These are phyloP conservation scores for Hapalemur alaotrensis DNA, from an alignment of 2,797 vertebrate genomes.

Conservation along the genomic window DNA sequence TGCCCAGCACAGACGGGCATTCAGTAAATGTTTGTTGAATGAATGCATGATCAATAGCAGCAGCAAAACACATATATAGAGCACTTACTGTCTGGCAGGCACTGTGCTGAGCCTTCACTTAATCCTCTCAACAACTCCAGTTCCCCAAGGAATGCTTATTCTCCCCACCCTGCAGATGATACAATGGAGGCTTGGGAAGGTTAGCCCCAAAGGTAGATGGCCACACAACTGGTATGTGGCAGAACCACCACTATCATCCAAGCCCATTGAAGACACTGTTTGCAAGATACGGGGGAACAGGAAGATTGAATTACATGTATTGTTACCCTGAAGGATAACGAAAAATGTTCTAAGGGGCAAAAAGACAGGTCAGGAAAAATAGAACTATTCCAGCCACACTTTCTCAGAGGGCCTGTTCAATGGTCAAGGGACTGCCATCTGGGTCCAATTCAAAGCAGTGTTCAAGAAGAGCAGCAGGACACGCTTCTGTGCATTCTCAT, in stretches of 20 bases:
- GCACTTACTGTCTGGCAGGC: background rate
- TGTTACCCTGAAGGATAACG: background rate
- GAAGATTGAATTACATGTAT: background rate
- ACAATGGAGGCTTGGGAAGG: background rate
- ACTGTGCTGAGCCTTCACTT: background rate
- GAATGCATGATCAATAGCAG: background rate
- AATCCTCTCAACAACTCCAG: background rate
- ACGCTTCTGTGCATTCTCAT: accelerated
- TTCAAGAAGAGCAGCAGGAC: background rate
- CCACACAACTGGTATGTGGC: too few species aligned
- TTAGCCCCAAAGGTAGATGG: background rate
- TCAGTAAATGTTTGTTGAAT: background rate
- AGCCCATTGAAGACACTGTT: background rate
- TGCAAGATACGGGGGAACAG: background rate
- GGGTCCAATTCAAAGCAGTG: background rate
- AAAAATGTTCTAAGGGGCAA: background rate
- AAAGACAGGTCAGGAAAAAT: background rate
- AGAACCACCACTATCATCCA: background rate
- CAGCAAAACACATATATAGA: background rate
- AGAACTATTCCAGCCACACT: background rate
- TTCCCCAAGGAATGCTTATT: background rate
- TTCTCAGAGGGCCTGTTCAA: background rate
- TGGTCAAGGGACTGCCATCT: background rate
- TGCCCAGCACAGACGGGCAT: background rate
- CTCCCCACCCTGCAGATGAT: background rate